phyloP scores from a whole-genome alignment of 2,113 vertebrate species.

The Ciconia stormi region DNA sequence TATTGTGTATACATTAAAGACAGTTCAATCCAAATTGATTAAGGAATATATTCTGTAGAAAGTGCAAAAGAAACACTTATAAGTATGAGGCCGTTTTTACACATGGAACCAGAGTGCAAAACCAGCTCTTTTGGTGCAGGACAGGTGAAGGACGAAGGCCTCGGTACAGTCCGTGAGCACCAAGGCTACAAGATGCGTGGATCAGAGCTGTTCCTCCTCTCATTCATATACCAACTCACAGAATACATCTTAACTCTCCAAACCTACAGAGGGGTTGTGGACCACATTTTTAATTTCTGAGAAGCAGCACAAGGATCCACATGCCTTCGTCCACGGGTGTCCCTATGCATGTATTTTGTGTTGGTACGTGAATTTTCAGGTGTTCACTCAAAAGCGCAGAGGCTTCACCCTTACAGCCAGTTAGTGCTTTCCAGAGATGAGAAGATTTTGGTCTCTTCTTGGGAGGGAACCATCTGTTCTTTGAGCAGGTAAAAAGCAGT shows the following conservation, averaged over 20 bases:
- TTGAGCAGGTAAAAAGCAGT: not conserved
- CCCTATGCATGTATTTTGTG: not conserved
- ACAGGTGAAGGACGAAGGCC: not conserved
- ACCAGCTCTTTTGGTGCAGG: not conserved
- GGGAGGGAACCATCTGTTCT: not conserved
- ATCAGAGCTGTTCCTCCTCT: not conserved
- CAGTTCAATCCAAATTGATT: not conserved
- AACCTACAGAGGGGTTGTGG: not conserved
- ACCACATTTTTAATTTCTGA: not conserved
- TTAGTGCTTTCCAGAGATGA: not conserved
- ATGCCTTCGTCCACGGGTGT: rapidly evolving
- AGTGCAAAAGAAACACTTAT: not conserved
- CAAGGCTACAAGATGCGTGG: not conserved
- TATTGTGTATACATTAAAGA: not conserved
- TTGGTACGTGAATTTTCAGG: not conserved
- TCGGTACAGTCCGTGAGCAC: rapidly evolving
- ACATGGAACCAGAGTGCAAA: not conserved
- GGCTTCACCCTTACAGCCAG: not conserved
- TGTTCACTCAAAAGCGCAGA: not conserved
- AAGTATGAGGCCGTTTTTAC: not conserved
- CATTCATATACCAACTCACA: not conserved
- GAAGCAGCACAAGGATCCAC: not conserved
- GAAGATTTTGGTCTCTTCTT: not conserved
- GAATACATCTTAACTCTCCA: not conserved
- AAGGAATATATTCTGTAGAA: not conserved